Percentiles rank a stretch among this genome's conserved stretches.
Evolutionary conservation across 2,113 vertebrate genomes (phyloP).

Genomic region (Podarcis muralis): DNA sequence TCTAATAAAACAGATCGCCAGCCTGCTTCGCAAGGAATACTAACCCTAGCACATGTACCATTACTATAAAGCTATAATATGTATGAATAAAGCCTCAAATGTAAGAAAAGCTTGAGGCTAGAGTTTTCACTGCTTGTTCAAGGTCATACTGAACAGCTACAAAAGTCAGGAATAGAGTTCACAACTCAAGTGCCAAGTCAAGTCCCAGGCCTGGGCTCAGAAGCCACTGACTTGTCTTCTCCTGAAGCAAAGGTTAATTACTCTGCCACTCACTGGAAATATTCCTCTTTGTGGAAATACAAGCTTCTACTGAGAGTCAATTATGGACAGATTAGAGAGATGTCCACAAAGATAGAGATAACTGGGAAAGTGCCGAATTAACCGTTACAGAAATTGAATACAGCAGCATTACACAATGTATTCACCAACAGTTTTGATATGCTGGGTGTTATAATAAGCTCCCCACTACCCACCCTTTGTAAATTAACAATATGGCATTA

Average conservation of each 20-base stretch:
- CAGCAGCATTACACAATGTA: background rate
- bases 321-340: background rate
- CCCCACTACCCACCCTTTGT: too few relatives aligned
- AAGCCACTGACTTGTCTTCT: background rate
- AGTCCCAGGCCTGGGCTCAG: background rate
- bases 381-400: background rate
- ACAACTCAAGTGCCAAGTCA: background rate
- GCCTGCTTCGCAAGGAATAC: background rate
- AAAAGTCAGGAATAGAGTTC: background rate
- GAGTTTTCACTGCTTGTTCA: background rate
- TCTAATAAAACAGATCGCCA: background rate
- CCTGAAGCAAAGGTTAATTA: constrained; percentile 13
- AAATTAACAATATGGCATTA: background rate
- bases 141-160: background rate
- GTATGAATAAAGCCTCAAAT: background rate
- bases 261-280: background rate
- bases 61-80: background rate
- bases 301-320: background rate
- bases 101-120: background rate
- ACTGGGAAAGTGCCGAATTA: background rate
- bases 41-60: background rate
- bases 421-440: background rate
- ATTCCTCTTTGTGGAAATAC: background rate
- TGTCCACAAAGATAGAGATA: background rate
- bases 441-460: background rate